Evolutionary conservation across 1,140 invertebrate genomes (phyloP).

Genomic region (Drosophila orosa): DNA sequence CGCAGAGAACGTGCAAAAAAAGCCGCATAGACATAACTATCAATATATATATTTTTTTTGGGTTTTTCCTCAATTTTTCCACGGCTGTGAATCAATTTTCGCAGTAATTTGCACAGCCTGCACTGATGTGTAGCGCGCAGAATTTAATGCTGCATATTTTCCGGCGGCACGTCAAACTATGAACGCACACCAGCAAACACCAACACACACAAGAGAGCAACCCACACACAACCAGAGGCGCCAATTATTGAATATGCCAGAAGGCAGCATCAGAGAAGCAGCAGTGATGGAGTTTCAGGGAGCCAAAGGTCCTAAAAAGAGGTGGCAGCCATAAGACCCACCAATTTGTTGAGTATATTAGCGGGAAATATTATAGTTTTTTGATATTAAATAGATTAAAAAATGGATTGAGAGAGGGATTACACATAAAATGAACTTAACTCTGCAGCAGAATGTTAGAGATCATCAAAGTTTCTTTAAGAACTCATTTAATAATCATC

Average conservation of each 20-base stretch:
- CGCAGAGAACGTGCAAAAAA: slow-evolving; percentile 54
- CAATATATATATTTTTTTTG: slow-evolving; percentile 24
- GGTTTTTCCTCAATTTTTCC: not conserved
- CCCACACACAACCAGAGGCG: slow-evolving; percentile 37
- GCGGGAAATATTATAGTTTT: too few relatives aligned
- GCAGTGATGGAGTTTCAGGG: not conserved
- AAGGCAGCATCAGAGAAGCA: slow-evolving; percentile 33
- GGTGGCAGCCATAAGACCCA: not conserved
- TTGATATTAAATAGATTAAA: too few relatives aligned
- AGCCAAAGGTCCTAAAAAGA: not conserved
- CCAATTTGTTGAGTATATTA: not conserved
- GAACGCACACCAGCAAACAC: not conserved
- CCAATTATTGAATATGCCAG: slow-evolving; percentile 76
- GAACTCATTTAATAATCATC: not conserved
- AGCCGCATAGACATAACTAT: slow-evolving; percentile 34
- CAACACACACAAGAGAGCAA: slow-evolving; percentile 1
- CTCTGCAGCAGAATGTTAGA: not conserved
- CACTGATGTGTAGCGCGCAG: slow-evolving; percentile 43
- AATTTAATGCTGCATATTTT: slow-evolving; percentile 77
- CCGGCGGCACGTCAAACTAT: slow-evolving; percentile 65
- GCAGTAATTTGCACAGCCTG: slow-evolving; percentile 56
- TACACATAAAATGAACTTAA: not conserved
- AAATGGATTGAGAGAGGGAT: too few relatives aligned
- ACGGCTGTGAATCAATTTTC: slow-evolving; percentile 64
- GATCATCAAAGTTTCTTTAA: not conserved